Evolutionary conservation across 2,888 invertebrate genomes (phyloP).

Genomic region (Orgyia antiqua): DNA sequence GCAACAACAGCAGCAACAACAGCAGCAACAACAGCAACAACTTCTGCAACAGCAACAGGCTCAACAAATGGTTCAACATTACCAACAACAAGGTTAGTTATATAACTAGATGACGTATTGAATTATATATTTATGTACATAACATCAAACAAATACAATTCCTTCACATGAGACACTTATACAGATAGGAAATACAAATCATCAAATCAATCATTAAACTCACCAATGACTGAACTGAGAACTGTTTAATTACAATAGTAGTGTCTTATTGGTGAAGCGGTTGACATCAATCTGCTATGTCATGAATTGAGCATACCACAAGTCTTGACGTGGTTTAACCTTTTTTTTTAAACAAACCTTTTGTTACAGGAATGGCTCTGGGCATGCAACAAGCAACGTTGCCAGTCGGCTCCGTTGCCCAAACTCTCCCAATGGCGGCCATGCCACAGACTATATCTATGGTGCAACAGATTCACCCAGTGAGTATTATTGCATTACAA

Average conservation of each 20-base stretch:
- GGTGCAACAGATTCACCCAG: slow-evolving; percentile 80
- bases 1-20: slow-evolving; percentile 56
- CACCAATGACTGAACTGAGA: no score
- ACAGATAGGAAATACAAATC: no score
- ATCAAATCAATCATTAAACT: no score
- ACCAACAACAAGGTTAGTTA: slow-evolving; percentile 54
- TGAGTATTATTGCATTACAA: slow-evolving; percentile 37
- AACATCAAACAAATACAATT: no score
- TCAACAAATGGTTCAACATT: slow-evolving; percentile 67
- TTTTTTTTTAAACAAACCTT: background rate
- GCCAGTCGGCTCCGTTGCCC: slow-evolving; percentile 82
- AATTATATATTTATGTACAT: no score
- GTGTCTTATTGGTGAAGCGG: no score
- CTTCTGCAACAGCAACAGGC: slow-evolving; percentile 61
- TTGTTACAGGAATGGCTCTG: slow-evolving; percentile 74
- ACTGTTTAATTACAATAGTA: no score
- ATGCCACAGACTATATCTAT: slow-evolving; percentile 79
- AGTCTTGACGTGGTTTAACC: no score
- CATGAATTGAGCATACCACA: no score
- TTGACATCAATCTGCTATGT: no score
- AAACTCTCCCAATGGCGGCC: slow-evolving; percentile 63
- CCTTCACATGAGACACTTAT: no score
- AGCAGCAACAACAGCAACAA: slow-evolving; percentile 51
- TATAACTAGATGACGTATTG: background rate
- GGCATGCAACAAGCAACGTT: slow-evolving; percentile 79